These are phyloP conservation scores for Nebria salina DNA, from an alignment of 2,888 invertebrate genomes.

Conservation along the genomic window DNA sequence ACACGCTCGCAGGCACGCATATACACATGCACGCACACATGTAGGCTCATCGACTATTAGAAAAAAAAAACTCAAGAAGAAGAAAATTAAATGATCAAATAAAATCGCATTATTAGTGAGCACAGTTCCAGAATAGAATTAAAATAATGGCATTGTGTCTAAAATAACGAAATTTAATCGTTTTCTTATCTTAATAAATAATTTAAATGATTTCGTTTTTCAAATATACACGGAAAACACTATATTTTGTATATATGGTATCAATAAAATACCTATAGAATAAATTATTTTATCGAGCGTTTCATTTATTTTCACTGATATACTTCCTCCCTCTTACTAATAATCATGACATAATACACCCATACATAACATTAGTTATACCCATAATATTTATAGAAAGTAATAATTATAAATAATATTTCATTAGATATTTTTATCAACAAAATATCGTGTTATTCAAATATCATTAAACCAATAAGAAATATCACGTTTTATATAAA, in stretches of 20 bases:
- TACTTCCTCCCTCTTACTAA: neutral
- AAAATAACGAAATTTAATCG: neutral
- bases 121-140: neutral
- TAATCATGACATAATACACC: neutral
- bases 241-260: no score
- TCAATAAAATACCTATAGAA: no score
- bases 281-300: no score
- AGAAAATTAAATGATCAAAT: neutral
- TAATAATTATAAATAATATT: neutral
- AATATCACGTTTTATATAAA: neutral
- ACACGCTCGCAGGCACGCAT: neutral
- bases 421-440: neutral
- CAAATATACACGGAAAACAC: no score
- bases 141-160: neutral
- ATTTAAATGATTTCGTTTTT: no score
- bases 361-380: neutral
- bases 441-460: neutral
- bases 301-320: no score
- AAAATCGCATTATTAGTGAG: neutral
- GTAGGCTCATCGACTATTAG: slow-evolving; percentile 4
- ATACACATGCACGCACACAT: neutral
- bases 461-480: neutral
- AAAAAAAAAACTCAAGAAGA: neutral
- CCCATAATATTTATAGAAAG: neutral
- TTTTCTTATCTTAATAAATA: neutral